These are phyloP conservation scores for Diachrysia chrysitis DNA, from an alignment of 2,888 invertebrate species.

Conservation along the genomic window DNA sequence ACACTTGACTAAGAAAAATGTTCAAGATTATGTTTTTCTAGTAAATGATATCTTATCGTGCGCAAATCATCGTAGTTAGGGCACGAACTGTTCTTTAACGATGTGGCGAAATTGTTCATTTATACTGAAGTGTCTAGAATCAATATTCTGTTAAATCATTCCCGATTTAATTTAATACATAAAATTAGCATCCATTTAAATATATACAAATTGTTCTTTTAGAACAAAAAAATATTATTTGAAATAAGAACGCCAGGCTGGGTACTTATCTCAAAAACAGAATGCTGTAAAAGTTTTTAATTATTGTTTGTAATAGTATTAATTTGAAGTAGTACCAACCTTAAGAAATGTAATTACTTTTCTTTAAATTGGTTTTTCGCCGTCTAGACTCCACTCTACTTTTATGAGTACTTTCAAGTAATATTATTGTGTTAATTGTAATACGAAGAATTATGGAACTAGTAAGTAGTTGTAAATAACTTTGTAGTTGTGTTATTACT, in stretches of 20 bases:
- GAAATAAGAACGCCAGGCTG: conserved; percentile 29
- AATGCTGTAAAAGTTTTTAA: conserved; percentile 33
- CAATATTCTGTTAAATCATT: too few relatives aligned
- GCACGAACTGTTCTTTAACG: conserved; percentile 10
- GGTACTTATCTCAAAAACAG: conserved; percentile 19
- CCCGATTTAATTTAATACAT: not conserved
- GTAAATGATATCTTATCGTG: conserved; percentile 36
- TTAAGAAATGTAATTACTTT: conserved; percentile 29
- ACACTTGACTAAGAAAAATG: conserved; percentile 54
- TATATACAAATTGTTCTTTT: not conserved
- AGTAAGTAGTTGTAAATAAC: too few relatives aligned
- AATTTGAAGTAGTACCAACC: conserved; percentile 31
- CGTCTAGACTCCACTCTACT: conserved; percentile 18
- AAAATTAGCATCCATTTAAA: not conserved
- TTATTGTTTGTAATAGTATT: conserved; percentile 38
- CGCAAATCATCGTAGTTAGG: conserved; percentile 28
- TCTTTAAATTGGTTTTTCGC: conserved; percentile 28
- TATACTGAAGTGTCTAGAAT: not conserved
- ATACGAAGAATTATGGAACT: conserved; percentile 5
- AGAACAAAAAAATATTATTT: conserved; percentile 11
- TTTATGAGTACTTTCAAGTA: conserved; percentile 13
- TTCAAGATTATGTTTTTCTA: conserved; percentile 36
- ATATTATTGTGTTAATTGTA: conserved; percentile 1
- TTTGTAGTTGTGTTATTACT: not conserved
- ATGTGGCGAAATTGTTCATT: not conserved